phyloP scores from a whole-genome alignment of 1,140 invertebrate genomes.

The Proctacanthus coquilletti region DNA sequence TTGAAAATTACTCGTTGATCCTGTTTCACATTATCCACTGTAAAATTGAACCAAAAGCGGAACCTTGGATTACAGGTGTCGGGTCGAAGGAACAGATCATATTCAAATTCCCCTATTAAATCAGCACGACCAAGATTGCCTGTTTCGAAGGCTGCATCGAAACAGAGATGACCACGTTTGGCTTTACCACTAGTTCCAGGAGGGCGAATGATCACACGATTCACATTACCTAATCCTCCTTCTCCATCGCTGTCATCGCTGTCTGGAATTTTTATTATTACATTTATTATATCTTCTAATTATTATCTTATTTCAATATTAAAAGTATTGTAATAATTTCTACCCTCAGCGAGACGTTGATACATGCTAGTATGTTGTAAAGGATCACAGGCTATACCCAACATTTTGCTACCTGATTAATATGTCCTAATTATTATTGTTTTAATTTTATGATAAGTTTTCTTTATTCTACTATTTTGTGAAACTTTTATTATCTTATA shows the following conservation, averaged over 20 bases:
- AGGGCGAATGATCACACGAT: conserved; percentile 78
- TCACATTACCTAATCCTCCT: conserved; percentile 87
- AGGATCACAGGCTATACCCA: conserved; percentile 35
- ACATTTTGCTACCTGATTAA: too few relatives aligned
- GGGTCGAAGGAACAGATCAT: conserved; percentile 90
- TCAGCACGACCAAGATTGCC: conserved; percentile 93
- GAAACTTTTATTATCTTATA: too few relatives aligned
- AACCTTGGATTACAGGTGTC: conserved; percentile 90
- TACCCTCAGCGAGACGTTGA: conserved; percentile 37
- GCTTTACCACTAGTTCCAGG: conserved; percentile 82
- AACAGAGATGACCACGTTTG: conserved; percentile 76
- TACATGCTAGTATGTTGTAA: conserved; percentile 49
- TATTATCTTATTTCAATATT: neutral
- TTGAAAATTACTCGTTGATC: conserved; percentile 96
- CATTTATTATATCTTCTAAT: conserved; percentile 5
- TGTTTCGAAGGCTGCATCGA: conserved; percentile 94
- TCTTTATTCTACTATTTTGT: too few relatives aligned
- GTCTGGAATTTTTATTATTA: conserved; percentile 39
- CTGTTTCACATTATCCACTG: conserved; percentile 85
- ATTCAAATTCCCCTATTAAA: conserved; percentile 84
- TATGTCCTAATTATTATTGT: too few relatives aligned
- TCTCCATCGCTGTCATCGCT: conserved; percentile 93
- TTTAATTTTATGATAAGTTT: too few relatives aligned
- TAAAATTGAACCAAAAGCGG: conserved; percentile 96
- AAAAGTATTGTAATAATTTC: neutral